Base-by-base conservation (phyloP, 2,113 vertebrate genomes). In the Procavia capensis region DNA sequence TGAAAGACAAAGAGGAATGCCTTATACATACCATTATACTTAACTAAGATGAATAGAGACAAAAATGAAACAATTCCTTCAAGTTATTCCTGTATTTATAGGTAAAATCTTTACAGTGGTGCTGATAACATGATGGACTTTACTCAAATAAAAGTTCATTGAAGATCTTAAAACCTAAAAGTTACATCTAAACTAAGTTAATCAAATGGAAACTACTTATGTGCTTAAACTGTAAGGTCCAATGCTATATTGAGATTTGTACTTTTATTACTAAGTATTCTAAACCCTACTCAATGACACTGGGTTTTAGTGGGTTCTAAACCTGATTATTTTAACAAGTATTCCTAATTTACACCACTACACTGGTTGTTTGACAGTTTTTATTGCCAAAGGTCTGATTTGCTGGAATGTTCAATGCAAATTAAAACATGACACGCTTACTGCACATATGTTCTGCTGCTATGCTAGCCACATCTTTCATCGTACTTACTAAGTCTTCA, bases 351-450 rank as follows among this genome's bases (percentile, higher is more conserved):
- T 88, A 63, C 29, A 64, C 79, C 34, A 92, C 66, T 75, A 14
- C 43, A 59, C 54, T n/a, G 36, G 90, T 29, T 70, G 19, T 90
- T 81, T 95, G 91, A 96, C 61, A 94, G 74, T 25, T 97, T 90
- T 96, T 92, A 97, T 78, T 97, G 88, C 54, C 92, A 93, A 88
- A 78, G 78, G 79, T 80, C 57, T 94, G 91, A 96, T 91, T 96
- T 96, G 36, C 86, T 92, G 25, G n/a, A 93, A 63, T 86, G n/a
- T 34, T 94, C 74, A 80, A 70, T 85, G 91, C 92, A 96, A 90
- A 94, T 95, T 94, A 95, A 95, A 96, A 97, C 74, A 88, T 72
- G 91, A 96, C 83, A 88, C 36, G 70, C 91, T 96, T 61, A 93
- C 92, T 92, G 61, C 80, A 88, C 54, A 39, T 72, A 72, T 39